Evolutionary conservation across 1,140 invertebrate genomes (phyloP).

Genomic region (Brachionus rotundiformis): DNA sequence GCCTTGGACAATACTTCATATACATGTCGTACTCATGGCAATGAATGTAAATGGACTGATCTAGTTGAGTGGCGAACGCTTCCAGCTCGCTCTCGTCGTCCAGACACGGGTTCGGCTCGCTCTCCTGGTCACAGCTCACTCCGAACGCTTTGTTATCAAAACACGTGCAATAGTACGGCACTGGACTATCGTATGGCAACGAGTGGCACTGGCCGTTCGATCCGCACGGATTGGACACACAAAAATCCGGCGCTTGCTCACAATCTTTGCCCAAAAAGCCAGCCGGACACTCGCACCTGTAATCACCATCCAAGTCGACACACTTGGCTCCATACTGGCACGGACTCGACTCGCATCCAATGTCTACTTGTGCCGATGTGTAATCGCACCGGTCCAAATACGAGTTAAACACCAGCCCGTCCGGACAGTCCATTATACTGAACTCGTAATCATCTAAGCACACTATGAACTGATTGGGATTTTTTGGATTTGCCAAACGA

Average conservation of each 20-base stretch:
- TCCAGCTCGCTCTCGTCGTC: neutral
- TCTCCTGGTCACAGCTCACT: slow-evolving; percentile 14
- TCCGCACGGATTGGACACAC: slow-evolving; percentile 19
- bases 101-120: slow-evolving; percentile 34
- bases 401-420: slow-evolving; percentile 14
- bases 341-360: slow-evolving; percentile 15
- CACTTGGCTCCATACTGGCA: slow-evolving; percentile 42
- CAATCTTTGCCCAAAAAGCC: neutral
- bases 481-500: slow-evolving; percentile 10
- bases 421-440: slow-evolving; percentile 27
- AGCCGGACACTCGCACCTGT: slow-evolving; percentile 7
- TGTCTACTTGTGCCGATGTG: neutral
- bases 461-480: slow-evolving; percentile 37
- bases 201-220: slow-evolving; percentile 7
- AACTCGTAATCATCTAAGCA: slow-evolving; percentile 13
- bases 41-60: slow-evolving; percentile 28
- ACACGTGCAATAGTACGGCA: slow-evolving; percentile 32
- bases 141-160: slow-evolving; percentile 18
- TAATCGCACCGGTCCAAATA: slow-evolving; percentile 45
- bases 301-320: neutral
- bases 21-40: slow-evolving; percentile 34
- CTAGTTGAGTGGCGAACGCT: neutral
- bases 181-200: neutral
- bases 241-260: slow-evolving; percentile 29
- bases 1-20: slow-evolving; percentile 28